Conservation (phyloP, 2,797 vertebrate species). For the Phrynocephalus vlangalii region DNA sequence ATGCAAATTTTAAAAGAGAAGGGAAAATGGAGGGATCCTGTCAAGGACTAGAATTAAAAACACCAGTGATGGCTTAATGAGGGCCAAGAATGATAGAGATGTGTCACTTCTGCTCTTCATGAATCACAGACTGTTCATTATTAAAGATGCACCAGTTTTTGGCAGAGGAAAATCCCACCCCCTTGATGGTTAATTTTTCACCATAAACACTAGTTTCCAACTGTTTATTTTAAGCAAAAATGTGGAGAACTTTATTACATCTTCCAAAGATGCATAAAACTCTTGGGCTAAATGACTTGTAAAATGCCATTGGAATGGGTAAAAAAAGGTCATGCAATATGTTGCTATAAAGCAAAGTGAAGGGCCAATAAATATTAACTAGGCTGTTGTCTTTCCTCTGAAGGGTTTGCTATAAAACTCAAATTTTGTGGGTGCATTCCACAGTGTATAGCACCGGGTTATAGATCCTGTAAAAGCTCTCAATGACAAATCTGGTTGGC, state of each 20-base stretch:
- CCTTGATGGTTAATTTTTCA: background rate
- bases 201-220: background rate
- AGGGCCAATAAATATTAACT: constrained; percentile 42
- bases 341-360: constrained; percentile 32
- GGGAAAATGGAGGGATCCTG: background rate
- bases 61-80: background rate
- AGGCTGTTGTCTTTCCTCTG: constrained; percentile 14
- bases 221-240: constrained; percentile 15
- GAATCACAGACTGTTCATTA: background rate
- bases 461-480: background rate
- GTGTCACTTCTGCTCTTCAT: background rate
- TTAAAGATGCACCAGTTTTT: background rate
- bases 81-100: background rate
- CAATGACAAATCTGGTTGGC: background rate
- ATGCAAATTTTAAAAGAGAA: background rate
- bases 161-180: background rate
- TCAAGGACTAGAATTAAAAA: background rate
- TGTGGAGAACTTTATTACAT: background rate
- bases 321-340: background rate
- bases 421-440: background rate
- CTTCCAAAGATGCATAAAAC: constrained; percentile 39
- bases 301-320: constrained; percentile 31
- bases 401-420: constrained; percentile 31
- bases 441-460: background rate
- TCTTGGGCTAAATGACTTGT: constrained; percentile 10